Evolutionary conservation across 2,113 vertebrate species (phyloP).

Genomic region (Scomber scombrus): DNA sequence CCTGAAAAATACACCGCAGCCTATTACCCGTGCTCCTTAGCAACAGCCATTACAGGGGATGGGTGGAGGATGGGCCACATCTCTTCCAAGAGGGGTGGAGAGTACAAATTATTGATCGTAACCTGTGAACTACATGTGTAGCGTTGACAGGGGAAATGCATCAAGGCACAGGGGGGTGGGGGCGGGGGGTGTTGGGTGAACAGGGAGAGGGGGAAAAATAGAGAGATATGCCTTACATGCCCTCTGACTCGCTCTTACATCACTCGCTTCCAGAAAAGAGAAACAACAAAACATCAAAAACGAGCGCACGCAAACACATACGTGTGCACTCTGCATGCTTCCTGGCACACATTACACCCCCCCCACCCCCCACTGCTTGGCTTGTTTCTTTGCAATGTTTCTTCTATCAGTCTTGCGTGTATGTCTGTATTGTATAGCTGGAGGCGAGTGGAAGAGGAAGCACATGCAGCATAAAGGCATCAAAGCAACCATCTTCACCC

Average conservation of each 20-base stretch:
- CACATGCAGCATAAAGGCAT: constrained; percentile 66
- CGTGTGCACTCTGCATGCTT: constrained; percentile 8
- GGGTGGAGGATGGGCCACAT: constrained; percentile 32
- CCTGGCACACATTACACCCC: constrained; percentile 44
- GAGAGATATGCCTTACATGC: constrained; percentile 9
- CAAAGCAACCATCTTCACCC: constrained; percentile 68
- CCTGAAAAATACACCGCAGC: constrained; percentile 50
- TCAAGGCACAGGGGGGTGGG: constrained; percentile 24
- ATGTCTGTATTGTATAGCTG: constrained; percentile 62
- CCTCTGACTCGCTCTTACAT: constrained; percentile 56
- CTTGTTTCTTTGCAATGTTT: constrained; percentile 50
- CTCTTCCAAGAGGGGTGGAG: constrained; percentile 53
- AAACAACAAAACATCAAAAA: constrained; percentile 28
- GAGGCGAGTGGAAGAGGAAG: constrained; percentile 64
- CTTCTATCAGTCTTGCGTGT: constrained; percentile 57
- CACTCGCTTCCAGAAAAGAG: constrained; percentile 25
- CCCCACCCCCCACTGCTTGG: constrained; percentile 26
- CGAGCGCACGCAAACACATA: constrained; percentile 12
- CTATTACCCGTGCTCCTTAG: constrained; percentile 65
- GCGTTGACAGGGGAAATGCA: constrained; percentile 65
- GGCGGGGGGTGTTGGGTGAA: constrained; percentile 2
- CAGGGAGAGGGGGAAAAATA: background rate
- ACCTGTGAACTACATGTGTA: constrained; percentile 82
- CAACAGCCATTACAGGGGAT: constrained; percentile 56
- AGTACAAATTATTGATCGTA: constrained; percentile 72